These are phyloP conservation scores for Pseudochromis fuscus DNA, from an alignment of 2,797 vertebrate genomes.

Conservation along the genomic window DNA sequence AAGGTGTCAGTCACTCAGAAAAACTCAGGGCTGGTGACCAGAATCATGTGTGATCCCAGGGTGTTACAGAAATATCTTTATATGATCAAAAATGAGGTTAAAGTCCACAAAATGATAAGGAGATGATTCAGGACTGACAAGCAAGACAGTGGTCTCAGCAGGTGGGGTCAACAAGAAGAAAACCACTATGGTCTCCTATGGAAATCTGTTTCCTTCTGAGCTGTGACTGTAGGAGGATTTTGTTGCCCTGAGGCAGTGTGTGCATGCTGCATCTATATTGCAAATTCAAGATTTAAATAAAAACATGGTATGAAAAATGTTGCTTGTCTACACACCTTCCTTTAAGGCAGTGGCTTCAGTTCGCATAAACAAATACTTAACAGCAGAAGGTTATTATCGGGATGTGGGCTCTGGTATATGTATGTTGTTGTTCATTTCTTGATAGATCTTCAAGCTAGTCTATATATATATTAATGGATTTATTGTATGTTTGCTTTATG, in stretches of 20 bases:
- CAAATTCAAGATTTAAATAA: neutral
- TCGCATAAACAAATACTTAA: neutral
- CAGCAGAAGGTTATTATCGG: conserved; percentile 18
- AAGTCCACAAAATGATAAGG: too few species aligned
- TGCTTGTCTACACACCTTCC: neutral
- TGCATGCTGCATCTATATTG: neutral
- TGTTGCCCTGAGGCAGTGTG: neutral
- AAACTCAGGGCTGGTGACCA: too few species aligned
- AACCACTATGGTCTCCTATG: too few species aligned
- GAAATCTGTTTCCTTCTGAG: too few species aligned
- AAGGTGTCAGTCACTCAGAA: too few species aligned
- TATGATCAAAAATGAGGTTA: too few species aligned
- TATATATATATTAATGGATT: conserved; percentile 9
- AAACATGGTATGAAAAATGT: neutral
- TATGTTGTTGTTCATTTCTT: neutral
- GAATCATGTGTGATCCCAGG: too few species aligned
- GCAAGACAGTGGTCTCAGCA: too few species aligned
- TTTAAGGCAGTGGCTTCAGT: neutral
- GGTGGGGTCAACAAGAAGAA: too few species aligned
- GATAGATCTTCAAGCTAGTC: neutral
- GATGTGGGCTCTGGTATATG: conserved; percentile 6
- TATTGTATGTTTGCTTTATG: neutral
- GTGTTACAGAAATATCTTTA: too few species aligned
- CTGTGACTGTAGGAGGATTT: too few species aligned
- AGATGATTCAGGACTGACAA: too few species aligned